Percentiles rank a stretch among this genome's conserved stretches.
Conservation (phyloP, 1,140 invertebrate genomes). For the Penaeus vannamei region DNA sequence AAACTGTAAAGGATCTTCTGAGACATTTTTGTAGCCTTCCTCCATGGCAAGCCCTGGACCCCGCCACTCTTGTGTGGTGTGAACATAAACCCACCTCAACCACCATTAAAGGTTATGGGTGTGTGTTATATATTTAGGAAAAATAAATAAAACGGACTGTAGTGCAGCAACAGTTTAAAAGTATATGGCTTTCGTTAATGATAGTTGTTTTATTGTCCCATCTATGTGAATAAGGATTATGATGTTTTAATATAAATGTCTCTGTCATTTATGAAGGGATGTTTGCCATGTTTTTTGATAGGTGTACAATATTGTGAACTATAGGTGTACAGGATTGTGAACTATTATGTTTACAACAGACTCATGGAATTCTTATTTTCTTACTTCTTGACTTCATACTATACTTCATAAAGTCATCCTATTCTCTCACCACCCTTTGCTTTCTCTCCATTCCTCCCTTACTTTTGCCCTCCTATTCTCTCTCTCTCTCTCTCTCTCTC, state of each 20-base stretch:
- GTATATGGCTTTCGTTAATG: conserved; percentile 51
- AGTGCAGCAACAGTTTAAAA: conserved; percentile 39
- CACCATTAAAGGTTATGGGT: conserved; percentile 20
- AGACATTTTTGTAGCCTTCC: too few species aligned
- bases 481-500: neutral
- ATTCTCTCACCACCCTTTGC: neutral
- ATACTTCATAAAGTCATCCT: neutral
- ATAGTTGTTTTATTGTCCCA: neutral
- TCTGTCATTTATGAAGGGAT: too few species aligned
- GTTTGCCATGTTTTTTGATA: too few species aligned
- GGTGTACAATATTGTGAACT: too few species aligned
- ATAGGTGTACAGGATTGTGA: too few species aligned
- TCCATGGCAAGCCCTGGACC: too few species aligned
- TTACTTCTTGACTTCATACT: neutral
- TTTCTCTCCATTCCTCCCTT: neutral
- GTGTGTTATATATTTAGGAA: neutral
- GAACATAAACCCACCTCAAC: neutral
- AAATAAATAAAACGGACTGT: conserved; percentile 24
- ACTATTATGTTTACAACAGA: too few species aligned
- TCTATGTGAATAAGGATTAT: too few species aligned
- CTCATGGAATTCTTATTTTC: too few species aligned
- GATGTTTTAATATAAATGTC: too few species aligned
- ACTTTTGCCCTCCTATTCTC: neutral
- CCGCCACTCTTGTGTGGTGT: conserved; percentile 1
- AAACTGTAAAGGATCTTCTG: too few species aligned